Conservation (phyloP, 2,113 vertebrate genomes). For the Uropsilus gracilis region DNA sequence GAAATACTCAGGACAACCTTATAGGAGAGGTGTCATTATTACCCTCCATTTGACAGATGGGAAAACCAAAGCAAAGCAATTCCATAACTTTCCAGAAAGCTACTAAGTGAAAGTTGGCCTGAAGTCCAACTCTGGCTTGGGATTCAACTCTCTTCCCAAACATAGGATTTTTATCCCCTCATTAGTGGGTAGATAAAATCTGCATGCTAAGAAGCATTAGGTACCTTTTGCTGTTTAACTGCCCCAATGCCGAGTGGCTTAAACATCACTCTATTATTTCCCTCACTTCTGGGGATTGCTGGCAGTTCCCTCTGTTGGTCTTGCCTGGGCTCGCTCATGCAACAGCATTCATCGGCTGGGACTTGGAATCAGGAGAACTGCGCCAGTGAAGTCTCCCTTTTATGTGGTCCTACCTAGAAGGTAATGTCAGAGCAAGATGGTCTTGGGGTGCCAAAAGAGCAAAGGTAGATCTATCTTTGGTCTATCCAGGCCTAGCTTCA, state of each 20-base stretch:
- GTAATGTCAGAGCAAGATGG: not conserved
- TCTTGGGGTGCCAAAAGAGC: not conserved
- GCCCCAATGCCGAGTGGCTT: not conserved
- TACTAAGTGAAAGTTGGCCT: slow-evolving; percentile 3
- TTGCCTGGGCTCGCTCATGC: not conserved
- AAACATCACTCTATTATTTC: not conserved
- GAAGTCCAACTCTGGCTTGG: slow-evolving; percentile 37
- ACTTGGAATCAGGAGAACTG: not conserved
- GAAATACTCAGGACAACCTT: slow-evolving; percentile 24
- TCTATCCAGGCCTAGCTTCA: not conserved
- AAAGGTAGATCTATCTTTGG: not conserved
- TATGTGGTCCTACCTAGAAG: not conserved
- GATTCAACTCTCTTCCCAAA: not conserved
- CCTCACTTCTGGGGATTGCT: not conserved
- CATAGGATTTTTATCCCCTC: not conserved
- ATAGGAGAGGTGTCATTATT: not conserved
- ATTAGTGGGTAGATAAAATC: slow-evolving; percentile 30
- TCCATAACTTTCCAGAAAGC: not conserved
- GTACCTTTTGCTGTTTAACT: not conserved
- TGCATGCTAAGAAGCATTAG: not conserved
- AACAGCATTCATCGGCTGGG: not conserved
- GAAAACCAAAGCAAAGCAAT: slow-evolving; percentile 39
- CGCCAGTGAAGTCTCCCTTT: not conserved
- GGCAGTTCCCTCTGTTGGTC: not conserved
- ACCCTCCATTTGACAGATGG: slow-evolving; percentile 8